Evolutionary conservation across 2,888 invertebrate genomes (phyloP), one percentile per base, ranked within the genome.

Genomic region (Rutpela maculata): DNA sequence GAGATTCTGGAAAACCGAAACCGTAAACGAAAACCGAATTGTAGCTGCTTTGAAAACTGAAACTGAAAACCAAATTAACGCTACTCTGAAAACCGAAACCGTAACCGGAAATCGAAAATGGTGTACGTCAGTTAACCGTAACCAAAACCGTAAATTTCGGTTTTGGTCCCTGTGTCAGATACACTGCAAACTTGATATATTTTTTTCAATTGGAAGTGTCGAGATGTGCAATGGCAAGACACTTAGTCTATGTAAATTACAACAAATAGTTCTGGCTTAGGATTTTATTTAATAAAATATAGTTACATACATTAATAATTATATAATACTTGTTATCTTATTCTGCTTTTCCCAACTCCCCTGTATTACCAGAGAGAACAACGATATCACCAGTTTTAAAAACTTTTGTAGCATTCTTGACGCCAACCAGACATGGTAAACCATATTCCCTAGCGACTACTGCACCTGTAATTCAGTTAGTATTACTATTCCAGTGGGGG

Each of bases 391-490:
- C 95, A n/a, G 95, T 94, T 83, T 91, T 91, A 85, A 96, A 94
- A 10, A 92, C 83, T 81, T 91, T 90, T 0, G 95, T 95, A 0
- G 95, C 96, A 77, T 91, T 90, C 22, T 91, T 89, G 0, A 94
- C 95, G 55, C 95, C 95, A n/a, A 96, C 94, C 38, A 97, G 92
- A 86, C 96, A 96, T 0, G 96, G 96, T 56, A 97, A 88, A 0
- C 96, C 96, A 87, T 95, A 96, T 89, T 96, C 96, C 79, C 96
- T 91, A 0, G 96, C 96, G 60, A 96, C 95, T 0, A 96, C 96
- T 50, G 96, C 96, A 67, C 96, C 95, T 95, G 60, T 70, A 85
- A 85, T 35, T 60, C 50, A 65, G n/a, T n/a, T n/a, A 50, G 7
- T 15, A 50, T n/a, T 1, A 50, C 4, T 35, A 26, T 26, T 6